Base-by-base conservation (phyloP, 2,113 vertebrate genomes). In the Electrona antarctica region DNA sequence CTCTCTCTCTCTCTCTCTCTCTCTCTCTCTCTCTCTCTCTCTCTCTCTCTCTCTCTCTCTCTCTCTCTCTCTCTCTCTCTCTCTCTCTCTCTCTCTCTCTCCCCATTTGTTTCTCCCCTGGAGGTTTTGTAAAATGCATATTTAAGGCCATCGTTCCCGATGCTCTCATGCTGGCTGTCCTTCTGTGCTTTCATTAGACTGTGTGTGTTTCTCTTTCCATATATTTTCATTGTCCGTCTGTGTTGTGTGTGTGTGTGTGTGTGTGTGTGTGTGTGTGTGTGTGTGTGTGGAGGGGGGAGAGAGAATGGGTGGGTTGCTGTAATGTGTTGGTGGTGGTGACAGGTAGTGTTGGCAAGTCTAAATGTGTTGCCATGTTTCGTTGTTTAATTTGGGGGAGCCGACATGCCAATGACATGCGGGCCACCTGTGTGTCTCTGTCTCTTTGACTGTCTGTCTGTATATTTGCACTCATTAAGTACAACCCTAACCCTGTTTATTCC, bases 101-200 rank as follows among this genome's bases (percentile, higher is more conserved):
- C 55, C 14, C 71, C 33, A 67, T 57, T 57, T 59, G 61, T 9
- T 13, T 8, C 10, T 57, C 3, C 75, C 0, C 7, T 11, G 54
- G 61, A 75, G 76, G 73, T 78, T 86, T 85, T 80, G 85, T 89
- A 79, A 60, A 76, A 6, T 72, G 14, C 33, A 77, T 82, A 78
- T 88, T 76, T 85, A 81, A 86, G 84, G 71, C 73, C 57, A 33
- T 3, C 13, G 4, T 70, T 45, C 52, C 0, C 0, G 52, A 51
- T 21, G 21, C 45, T 69, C 69, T 21, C 10, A 13, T 2, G 1
- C 51, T 46, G 50, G 41, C 66, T 60, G 75, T 55, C 7, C 48
- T 10, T 10, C 59, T 60, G 57, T 54, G 52, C 10, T 13, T 13
- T 4, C 1, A 13, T 0, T 14, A 3, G 52, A 6, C 10, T 54